These are phyloP conservation scores for Drosophila pseudoananassae DNA, from an alignment of 1,140 invertebrate species.

Conservation along the genomic window DNA sequence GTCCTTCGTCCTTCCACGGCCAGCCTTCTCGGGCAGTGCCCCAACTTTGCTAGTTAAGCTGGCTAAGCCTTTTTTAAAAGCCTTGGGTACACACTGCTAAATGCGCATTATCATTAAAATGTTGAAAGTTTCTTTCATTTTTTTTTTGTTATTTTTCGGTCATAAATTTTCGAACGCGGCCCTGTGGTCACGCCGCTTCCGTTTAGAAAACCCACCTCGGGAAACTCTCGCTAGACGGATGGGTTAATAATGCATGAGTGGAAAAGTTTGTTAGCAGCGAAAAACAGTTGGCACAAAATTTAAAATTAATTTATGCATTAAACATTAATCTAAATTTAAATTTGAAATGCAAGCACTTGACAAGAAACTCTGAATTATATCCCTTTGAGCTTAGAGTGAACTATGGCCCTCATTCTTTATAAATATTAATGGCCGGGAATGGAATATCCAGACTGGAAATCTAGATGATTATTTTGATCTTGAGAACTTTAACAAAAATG, in stretches of 20 bases:
- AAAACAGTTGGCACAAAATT: slow-evolving; percentile 49
- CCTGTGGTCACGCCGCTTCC: slow-evolving; percentile 50
- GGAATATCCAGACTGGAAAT: background rate
- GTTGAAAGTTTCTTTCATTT: slow-evolving; percentile 67
- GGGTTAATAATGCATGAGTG: slow-evolving; percentile 70
- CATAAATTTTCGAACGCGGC: slow-evolving; percentile 69
- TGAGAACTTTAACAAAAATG: no score
- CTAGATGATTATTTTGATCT: no score
- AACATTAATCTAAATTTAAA: slow-evolving; percentile 56
- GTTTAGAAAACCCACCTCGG: slow-evolving; percentile 44
- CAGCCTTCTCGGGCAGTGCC: slow-evolving; percentile 10
- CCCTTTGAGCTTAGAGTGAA: background rate
- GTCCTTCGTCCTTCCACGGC: slow-evolving; percentile 1
- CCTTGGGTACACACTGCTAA: slow-evolving; percentile 80
- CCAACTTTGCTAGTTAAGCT: slow-evolving; percentile 79
- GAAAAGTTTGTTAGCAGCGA: slow-evolving; percentile 47
- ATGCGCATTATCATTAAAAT: slow-evolving; percentile 83
- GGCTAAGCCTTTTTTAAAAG: slow-evolving; percentile 82
- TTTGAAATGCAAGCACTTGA: slow-evolving; percentile 1
- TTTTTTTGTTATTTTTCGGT: slow-evolving; percentile 38
- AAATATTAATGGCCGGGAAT: background rate
- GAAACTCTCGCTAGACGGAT: slow-evolving; percentile 37
- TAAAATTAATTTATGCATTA: slow-evolving; percentile 63
- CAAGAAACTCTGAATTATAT: background rate
- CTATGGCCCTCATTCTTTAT: background rate